Percentiles rank a stretch among this genome's conserved stretches.
These are phyloP conservation scores for Saimiri boliviensis DNA, from an alignment of 2,113 vertebrate genomes.

Conservation along the genomic window DNA sequence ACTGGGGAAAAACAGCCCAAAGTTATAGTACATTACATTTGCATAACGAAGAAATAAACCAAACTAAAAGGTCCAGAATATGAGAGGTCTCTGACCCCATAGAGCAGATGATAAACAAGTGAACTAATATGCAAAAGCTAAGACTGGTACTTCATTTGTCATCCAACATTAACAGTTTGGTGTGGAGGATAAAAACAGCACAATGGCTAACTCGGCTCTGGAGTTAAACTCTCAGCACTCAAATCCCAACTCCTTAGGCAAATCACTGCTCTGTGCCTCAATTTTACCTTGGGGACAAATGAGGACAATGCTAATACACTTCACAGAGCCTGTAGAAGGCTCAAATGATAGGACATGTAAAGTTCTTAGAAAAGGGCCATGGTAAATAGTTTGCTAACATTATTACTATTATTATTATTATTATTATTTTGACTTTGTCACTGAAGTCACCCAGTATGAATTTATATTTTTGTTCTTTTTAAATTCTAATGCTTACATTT, in stretches of 20 bases:
- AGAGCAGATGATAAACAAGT: background rate
- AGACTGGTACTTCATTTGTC: background rate
- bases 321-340: background rate
- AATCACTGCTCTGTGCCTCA: background rate
- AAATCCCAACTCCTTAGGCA: background rate
- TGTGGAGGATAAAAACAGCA: background rate
- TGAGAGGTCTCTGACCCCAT: background rate
- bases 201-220: background rate
- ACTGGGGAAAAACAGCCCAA: slow-evolving; percentile 81
- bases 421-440: background rate
- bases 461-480: background rate
- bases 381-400: background rate
- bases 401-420: background rate
- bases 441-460: background rate
- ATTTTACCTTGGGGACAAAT: background rate
- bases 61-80: background rate
- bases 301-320: background rate
- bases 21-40: background rate
- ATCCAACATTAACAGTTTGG: background rate
- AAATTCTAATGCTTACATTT: background rate
- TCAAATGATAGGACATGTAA: background rate
- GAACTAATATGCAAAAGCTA: background rate
- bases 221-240: background rate
- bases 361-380: background rate
- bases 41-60: background rate